Evolutionary conservation across 2,797 vertebrate species (phyloP).

Genomic region (Etheostoma nigrum): DNA sequence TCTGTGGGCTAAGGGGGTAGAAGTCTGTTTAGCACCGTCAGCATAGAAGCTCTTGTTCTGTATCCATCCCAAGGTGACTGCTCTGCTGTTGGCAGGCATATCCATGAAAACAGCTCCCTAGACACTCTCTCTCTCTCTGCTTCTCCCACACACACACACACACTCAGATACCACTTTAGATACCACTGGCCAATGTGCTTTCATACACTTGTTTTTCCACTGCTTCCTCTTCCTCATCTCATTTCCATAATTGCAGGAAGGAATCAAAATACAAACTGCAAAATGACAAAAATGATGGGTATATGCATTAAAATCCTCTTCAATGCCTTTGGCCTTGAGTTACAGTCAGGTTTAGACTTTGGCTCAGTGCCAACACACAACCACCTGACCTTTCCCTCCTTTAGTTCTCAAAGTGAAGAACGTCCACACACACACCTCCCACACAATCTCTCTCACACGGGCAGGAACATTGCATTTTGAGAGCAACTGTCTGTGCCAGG

Average conservation of each 20-base stretch:
- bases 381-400: constrained; percentile 70
- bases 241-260: constrained; percentile 39
- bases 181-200: constrained; percentile 28
- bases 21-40: constrained; percentile 69
- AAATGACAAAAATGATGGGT: neutral
- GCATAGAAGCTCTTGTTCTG: constrained; percentile 62
- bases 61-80: constrained; percentile 79
- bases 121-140: constrained; percentile 31
- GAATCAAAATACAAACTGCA: constrained; percentile 23
- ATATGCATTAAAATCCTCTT: constrained; percentile 35
- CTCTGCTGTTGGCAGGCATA: constrained; percentile 76
- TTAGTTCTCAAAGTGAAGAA: constrained; percentile 61
- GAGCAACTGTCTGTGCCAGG: constrained; percentile 49
- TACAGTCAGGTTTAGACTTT: constrained; percentile 47
- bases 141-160: constrained; percentile 60
- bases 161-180: constrained; percentile 39
- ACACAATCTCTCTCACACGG: constrained; percentile 59
- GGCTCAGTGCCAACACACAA: constrained; percentile 48
- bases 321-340: constrained; percentile 30
- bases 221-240: neutral
- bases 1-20: constrained; percentile 33
- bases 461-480: constrained; percentile 44
- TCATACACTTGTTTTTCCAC: constrained; percentile 14
- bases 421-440: constrained; percentile 61
- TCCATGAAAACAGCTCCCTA: constrained; percentile 47